These are phyloP conservation scores for Aphaenogaster floridana DNA, from an alignment of 1,140 invertebrate genomes.

Conservation along the genomic window DNA sequence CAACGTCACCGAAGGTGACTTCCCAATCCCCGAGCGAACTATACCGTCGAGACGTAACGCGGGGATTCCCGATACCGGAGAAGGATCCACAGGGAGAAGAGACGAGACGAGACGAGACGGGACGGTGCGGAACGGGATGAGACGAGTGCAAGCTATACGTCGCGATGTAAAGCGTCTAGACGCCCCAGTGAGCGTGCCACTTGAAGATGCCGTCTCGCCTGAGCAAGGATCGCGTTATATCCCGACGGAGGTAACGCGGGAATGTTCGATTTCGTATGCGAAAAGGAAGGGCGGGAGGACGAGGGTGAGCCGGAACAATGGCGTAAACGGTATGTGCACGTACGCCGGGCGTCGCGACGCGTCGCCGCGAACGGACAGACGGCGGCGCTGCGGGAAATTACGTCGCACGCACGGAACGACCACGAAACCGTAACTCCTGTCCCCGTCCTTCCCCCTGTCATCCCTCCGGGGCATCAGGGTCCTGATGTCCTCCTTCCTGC, in stretches of 20 bases:
- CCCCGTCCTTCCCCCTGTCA: conserved; percentile 37
- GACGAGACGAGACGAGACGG: conserved; percentile 25
- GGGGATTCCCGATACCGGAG: conserved; percentile 40
- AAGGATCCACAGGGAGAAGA: conserved; percentile 24
- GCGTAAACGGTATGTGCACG: conserved; percentile 75
- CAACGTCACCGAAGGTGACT: conserved; percentile 31
- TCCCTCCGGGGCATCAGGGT: conserved; percentile 63
- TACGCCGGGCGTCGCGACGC: conserved; percentile 39
- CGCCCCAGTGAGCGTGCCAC: conserved; percentile 41
- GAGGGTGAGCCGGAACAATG: conserved; percentile 71
- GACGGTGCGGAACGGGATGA: conserved; percentile 36
- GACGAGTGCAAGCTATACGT: conserved; percentile 43
- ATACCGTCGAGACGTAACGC: conserved; percentile 40
- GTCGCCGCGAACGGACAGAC: conserved; percentile 61
- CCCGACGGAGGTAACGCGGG: conserved; percentile 67
- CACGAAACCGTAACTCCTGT: conserved; percentile 69
- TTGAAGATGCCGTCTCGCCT: conserved; percentile 61
- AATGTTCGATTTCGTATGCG: conserved; percentile 79
- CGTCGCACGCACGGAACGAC: conserved; percentile 73
- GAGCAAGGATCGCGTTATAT: conserved; percentile 72
- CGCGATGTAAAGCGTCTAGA: conserved; percentile 58
- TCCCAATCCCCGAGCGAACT: conserved; percentile 16
- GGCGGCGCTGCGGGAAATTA: conserved; percentile 77
- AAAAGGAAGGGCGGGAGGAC: conserved; percentile 60
- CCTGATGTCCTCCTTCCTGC: conserved; percentile 79